Evolutionary conservation across 2,888 invertebrate genomes (phyloP).

Genomic region (Thecophora atra): DNA sequence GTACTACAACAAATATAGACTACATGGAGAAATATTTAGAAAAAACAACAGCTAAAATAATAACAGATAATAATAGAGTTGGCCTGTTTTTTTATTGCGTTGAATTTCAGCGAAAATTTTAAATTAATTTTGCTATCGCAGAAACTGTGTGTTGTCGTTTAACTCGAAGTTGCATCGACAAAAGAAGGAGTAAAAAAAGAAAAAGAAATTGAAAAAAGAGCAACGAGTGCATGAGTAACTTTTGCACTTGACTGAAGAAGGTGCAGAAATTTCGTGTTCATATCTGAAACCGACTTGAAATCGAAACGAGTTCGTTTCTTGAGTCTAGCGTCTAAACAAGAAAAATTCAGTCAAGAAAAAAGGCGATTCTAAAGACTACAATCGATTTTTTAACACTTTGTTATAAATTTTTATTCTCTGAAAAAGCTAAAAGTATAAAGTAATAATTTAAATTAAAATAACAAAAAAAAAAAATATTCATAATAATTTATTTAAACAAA

Average conservation of each 20-base stretch:
- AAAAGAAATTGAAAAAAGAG: not conserved
- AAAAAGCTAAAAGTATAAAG: too few relatives aligned
- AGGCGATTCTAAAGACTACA: too few relatives aligned
- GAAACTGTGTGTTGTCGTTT: too few relatives aligned
- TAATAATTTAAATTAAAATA: too few relatives aligned
- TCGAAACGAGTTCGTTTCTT: slow-evolving; percentile 23
- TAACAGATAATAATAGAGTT: not conserved
- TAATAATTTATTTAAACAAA: not conserved
- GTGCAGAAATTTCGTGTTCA: not conserved
- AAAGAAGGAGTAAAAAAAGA: not conserved
- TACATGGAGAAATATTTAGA: too few relatives aligned
- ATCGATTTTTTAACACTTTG: too few relatives aligned
- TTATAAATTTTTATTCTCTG: too few relatives aligned
- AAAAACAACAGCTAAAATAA: not conserved
- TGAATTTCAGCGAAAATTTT: slow-evolving; percentile 9
- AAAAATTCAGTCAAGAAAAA: not conserved
- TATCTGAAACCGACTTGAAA: slow-evolving; percentile 12
- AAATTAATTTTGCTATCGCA: not conserved
- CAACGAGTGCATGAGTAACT: not conserved
- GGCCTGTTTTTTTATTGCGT: not conserved
- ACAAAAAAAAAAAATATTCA: too few relatives aligned
- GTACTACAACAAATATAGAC: too few relatives aligned
- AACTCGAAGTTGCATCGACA: not conserved
- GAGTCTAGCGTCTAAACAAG: slow-evolving; percentile 25
- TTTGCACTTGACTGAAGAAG: not conserved